These are phyloP conservation scores for Melipona quadrifasciata DNA, from an alignment of 1,140 invertebrate genomes.

Conservation along the genomic window DNA sequence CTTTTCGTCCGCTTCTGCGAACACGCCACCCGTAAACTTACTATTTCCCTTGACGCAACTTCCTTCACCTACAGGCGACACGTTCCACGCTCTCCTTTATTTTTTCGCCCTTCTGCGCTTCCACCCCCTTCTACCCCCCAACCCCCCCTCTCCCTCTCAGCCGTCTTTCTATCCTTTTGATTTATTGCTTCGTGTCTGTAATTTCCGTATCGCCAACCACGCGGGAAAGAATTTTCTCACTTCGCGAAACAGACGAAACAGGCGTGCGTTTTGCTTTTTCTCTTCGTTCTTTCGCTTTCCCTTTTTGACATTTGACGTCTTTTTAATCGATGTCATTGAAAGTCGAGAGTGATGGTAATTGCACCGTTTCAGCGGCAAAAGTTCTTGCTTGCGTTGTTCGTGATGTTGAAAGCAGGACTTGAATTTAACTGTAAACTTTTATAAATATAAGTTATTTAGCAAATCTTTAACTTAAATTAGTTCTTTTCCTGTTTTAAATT, in stretches of 20 bases:
- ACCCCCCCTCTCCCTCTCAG: no score
- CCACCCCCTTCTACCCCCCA: no score
- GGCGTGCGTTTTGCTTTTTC: not conserved
- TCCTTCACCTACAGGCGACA: slow-evolving; percentile 47
- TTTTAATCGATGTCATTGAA: no score
- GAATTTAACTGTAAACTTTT: no score
- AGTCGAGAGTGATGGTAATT: no score
- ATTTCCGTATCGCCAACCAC: not conserved
- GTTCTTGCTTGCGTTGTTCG: no score
- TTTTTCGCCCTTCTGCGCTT: not conserved
- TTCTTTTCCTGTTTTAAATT: no score
- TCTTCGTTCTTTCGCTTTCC: not conserved
- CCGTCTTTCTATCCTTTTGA: not conserved
- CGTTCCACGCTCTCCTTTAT: slow-evolving; percentile 10
- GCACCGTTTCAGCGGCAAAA: no score
- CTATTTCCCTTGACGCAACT: slow-evolving; percentile 54
- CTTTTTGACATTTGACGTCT: no score
- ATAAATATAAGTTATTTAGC: no score
- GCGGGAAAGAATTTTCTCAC: not conserved
- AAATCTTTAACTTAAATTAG: no score
- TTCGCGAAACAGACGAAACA: not conserved
- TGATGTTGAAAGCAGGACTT: no score
- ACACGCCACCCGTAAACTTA: slow-evolving; percentile 54
- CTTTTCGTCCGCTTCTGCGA: slow-evolving; percentile 55
- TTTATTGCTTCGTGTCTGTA: slow-evolving; percentile 5